Percentiles rank a stretch among this genome's conserved stretches.
Conservation (phyloP, 2,888 invertebrate species). For the Boloria euphrosyne region DNA sequence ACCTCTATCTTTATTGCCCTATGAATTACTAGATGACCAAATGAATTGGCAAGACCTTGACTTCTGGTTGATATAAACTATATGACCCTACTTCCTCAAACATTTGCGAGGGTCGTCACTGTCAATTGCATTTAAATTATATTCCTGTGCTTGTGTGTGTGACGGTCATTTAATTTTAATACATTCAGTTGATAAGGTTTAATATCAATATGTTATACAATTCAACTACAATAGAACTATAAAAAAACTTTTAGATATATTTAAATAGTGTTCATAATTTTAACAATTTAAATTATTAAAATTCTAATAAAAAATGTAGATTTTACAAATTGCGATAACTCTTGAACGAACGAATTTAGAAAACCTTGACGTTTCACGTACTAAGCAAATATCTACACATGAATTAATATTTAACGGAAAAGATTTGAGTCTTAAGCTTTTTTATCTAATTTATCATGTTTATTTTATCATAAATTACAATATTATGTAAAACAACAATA, state of each 20-base stretch:
- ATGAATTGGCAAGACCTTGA: conserved; percentile 78
- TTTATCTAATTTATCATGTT: too few species aligned
- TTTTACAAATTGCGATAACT: conserved; percentile 25
- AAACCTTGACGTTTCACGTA: conserved; percentile 27
- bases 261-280: neutral
- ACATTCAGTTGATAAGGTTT: neutral
- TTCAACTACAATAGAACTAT: too few species aligned
- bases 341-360: conserved; percentile 31
- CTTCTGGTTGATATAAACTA: conserved; percentile 75
- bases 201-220: too few species aligned
- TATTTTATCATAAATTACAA: too few species aligned
- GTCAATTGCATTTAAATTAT: conserved; percentile 53
- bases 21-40: conserved; percentile 73
- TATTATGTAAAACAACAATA: neutral
- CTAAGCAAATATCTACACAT: conserved; percentile 9
- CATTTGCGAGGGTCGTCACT: conserved; percentile 65
- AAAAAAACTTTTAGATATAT: neutral
- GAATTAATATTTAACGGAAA: too few species aligned
- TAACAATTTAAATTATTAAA: neutral
- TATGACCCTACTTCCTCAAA: conserved; percentile 77
- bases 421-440: too few species aligned
- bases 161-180: conserved; percentile 2
- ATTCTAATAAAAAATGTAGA: conserved; percentile 14
- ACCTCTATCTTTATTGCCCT: conserved; percentile 73
- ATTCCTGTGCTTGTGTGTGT: conserved; percentile 6